A percentile compares a stretch with the other conserved stretches of the same genome.
Conservation (phyloP, 1,140 invertebrate species). For the Aradophagus sp. region DNA sequence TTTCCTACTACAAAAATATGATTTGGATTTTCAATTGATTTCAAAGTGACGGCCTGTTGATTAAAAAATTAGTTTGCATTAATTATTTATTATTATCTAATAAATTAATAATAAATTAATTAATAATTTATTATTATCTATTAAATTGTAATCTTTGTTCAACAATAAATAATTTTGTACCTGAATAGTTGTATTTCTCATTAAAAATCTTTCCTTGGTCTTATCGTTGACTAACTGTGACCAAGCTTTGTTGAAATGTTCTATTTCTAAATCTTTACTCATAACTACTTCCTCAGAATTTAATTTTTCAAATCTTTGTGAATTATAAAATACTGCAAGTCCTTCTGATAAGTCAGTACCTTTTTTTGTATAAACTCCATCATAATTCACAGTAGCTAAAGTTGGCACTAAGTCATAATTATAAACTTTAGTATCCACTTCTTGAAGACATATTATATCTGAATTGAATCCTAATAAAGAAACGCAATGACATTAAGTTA, state of each 20-base stretch:
- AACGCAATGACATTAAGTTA: neutral
- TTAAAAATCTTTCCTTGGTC: conserved; percentile 78
- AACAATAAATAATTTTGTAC: conserved; percentile 41
- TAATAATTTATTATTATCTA: too few relatives aligned
- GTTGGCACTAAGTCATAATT: conserved; percentile 81
- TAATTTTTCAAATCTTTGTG: conserved; percentile 77
- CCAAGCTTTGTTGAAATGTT: conserved; percentile 78
- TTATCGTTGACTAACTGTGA: conserved; percentile 78
- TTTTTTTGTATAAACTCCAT: conserved; percentile 82
- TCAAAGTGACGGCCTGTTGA: conserved; percentile 78
- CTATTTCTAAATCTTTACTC: conserved; percentile 76
- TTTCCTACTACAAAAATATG: conserved; percentile 85
- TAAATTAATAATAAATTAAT: too few relatives aligned
- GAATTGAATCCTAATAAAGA: conserved; percentile 83
- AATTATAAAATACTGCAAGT: conserved; percentile 84
- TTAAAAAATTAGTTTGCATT: neutral
- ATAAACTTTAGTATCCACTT: conserved; percentile 90
- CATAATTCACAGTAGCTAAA: conserved; percentile 76
- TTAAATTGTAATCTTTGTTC: too few relatives aligned
- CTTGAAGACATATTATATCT: conserved; percentile 94
- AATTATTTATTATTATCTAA: neutral
- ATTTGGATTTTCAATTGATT: conserved; percentile 77
- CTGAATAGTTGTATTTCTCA: conserved; percentile 79
- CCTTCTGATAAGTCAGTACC: conserved; percentile 86
- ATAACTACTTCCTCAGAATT: conserved; percentile 69